Evolutionary conservation across 2,888 invertebrate species (phyloP), one percentile per base, ranked within the genome.

Genomic region (Pammene fasciana): DNA sequence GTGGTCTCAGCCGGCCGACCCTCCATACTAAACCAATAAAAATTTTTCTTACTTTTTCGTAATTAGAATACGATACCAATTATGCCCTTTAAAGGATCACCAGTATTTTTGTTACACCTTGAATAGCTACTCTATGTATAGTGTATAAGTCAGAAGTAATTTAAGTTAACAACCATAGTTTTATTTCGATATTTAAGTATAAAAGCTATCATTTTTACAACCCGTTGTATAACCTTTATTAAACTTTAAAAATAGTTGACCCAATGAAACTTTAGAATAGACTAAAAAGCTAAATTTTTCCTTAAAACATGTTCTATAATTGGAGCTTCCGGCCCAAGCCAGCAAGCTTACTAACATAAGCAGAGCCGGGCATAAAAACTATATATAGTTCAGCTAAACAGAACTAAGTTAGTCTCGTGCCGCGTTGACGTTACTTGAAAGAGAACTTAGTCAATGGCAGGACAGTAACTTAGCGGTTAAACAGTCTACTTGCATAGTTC

Each of bases 401-500:
- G 70, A 68, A 74, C 72, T 80, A 77, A 79, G 78, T 78, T 75
- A 74, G 77, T 78, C 76, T 67, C 73, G 71, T 67, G 67, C 70
- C 48, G 55, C 68, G 73, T 71, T 67, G 26, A 38, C 36, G 16
- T 10, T 36, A 54, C 71, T 64, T 57, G 57, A 71, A 68, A 65
- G 60, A 2, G 3, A 11, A 55, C 54, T 61, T 45, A 45, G 5
- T 46, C 46, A 60, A n/a, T 59, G 36, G 18, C 0, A 11, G 26
- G 41, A 41, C 5, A 55, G 56, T 68, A 41, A 10, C 56, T 14
- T 26, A 7, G 38, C 0, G 38, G 38, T 18, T 38, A 7, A 36
- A 7, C 26, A 43, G 41, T 52, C 41, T 55, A 11, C 8, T 6
- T 7, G 62, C 50, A 13, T 5, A 16, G 3, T 48, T 14, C 16